Base-by-base conservation (phyloP, 2,797 vertebrate genomes). In the Apogon talboti region DNA sequence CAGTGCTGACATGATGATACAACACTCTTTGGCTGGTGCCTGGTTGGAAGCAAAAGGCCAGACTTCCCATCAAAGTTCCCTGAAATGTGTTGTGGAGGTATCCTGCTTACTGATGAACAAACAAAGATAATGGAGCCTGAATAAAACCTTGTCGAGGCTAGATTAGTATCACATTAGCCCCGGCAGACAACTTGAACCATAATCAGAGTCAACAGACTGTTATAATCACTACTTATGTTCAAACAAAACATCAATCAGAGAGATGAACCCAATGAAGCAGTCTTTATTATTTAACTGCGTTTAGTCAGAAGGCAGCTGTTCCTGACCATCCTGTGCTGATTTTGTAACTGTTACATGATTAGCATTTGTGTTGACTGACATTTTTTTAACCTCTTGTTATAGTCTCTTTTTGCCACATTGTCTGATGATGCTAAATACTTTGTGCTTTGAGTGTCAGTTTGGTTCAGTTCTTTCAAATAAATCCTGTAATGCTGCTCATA, bases 171-270 rank as follows among this genome's bases (percentile, higher is more conserved):
- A 51, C 33, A 50, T 60, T 46, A 35, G 53, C 38, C 35, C 28
- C 48, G 8, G 7, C 16, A 51, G 33, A 45, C 30, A 19, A 57
- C n/a, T 47, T 49, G 7, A 49, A 44, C 24, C 21, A 24, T 38
- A 14, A 47, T 68, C 46, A 44, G 3, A 47, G 54, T 65, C 42
- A 68, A 28, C 41, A 19, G 38, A 12, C 10, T 38, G 30, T 47
- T 57, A 35, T 37, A 51, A 74, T 68, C 24, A 40, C 28, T 54
- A 50, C 76, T 78, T 44, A 66, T 44, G 50, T 33, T 68, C 41
- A 50, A 68, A 71, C 38, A 9, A 73, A 40, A 49, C 41, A 66
- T 54, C 5, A 57, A 38, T 77, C 61, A 57, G 37, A 55, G 18
- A 14, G 11, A 40, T 37, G 16, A 41, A 50, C 37, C 56, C 41